Conservation (phyloP, 2,113 vertebrate genomes). For the Mesembrinibis cayennensis region DNA sequence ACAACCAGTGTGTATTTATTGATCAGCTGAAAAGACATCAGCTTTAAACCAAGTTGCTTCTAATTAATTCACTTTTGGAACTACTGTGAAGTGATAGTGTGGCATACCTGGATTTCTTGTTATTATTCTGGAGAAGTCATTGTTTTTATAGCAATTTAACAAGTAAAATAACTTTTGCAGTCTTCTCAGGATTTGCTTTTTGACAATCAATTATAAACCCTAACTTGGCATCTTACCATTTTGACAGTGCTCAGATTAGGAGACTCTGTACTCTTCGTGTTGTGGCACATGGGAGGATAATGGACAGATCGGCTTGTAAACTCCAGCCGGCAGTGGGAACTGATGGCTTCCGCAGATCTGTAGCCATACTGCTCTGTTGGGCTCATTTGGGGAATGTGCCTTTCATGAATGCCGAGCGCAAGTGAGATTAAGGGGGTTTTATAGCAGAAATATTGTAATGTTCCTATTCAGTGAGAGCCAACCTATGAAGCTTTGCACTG, state of each 20-base stretch:
- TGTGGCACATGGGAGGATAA: background rate
- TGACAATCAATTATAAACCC: background rate
- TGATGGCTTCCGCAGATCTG: background rate
- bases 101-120: background rate
- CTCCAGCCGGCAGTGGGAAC: background rate
- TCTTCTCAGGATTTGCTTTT: background rate
- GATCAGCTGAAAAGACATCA: background rate
- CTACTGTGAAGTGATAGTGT: background rate
- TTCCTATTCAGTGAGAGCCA: conserved; percentile 18
- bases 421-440: conserved; percentile 37
- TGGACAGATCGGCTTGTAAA: background rate
- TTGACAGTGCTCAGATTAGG: background rate
- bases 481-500: background rate
- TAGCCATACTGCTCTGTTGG: background rate
- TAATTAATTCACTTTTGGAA: conserved; percentile 13
- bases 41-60: background rate
- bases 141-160: background rate
- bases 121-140: background rate
- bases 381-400: background rate
- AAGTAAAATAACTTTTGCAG: background rate
- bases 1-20: background rate
- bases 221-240: background rate
- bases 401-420: background rate
- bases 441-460: conserved; percentile 8
- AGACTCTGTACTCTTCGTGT: background rate